Base-by-base conservation (phyloP, 1,140 invertebrate genomes). In the Neuroterus valhalla region DNA sequence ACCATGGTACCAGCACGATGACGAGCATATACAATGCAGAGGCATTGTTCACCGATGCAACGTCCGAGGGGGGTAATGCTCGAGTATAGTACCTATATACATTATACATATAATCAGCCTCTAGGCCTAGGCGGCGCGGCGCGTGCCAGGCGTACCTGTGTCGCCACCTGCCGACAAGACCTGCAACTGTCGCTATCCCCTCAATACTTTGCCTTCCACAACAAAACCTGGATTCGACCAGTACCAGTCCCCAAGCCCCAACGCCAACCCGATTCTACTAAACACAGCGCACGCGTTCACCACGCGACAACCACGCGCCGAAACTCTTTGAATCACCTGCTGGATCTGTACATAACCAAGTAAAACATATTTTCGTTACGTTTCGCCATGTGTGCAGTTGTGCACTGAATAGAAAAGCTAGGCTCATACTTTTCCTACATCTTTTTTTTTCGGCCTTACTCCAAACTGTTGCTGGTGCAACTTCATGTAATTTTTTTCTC, bases 131-230 rank as follows among this genome's bases (percentile, higher is more conserved):
- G n/a, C n/a, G n/a, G 71, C 14, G 31, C 23, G 74, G 50, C 71
- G 75, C 73, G 75, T 81, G 77, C 73, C 71, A 46, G 26, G 38
- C 31, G 70, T 76, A 76, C 74, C 26, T 52, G 80, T 82, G 77
- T 70, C 74, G 77, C 81, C 81, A 84, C 78, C 81, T 84, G 74
- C 15, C 72, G 75, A 66, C 19, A 62, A 23, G 26, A 31, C 31
- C 55, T 62, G 55, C 55, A 62, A 62, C 55, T 62, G 55, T 62
- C 26, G 31, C 55, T 62, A 31, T 62, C 55, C 55, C 55, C 31
- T 62, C 21, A 31, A 62, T 62, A 62, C 14, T 62, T 55, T 6
- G 55, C 26, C 55, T 62, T 62, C 55, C 55, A 62, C 55, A 62
- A 62, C 55, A 62, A 62, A 62, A 62, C 26, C 55, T 62, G 23